These are phyloP conservation scores for Caenorhabditis sp. DNA, from an alignment of 2,888 invertebrate species.

Conservation along the genomic window DNA sequence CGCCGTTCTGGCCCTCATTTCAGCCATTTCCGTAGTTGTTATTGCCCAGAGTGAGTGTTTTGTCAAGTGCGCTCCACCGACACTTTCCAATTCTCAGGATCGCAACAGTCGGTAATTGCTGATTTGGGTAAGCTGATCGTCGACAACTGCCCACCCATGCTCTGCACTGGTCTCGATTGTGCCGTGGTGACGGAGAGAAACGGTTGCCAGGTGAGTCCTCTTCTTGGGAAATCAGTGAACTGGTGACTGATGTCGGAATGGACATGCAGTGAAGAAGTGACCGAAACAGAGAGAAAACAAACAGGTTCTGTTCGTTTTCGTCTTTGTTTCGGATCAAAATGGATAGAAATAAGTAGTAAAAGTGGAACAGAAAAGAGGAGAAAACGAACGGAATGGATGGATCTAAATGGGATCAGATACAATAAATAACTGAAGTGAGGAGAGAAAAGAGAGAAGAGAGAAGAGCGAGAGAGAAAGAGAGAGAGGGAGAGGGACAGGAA, in stretches of 20 bases:
- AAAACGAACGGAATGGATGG: constrained; percentile 4
- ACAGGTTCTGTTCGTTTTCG: constrained; percentile 9
- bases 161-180: constrained; percentile 83
- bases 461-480: not conserved
- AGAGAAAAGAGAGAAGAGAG: not conserved
- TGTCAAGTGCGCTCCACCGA: not conserved
- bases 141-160: constrained; percentile 83
- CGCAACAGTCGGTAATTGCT: constrained; percentile 77
- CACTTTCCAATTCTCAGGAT: constrained; percentile 60
- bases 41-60: constrained; percentile 55
- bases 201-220: constrained; percentile 81
- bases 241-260: not conserved
- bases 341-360: constrained; percentile 26
- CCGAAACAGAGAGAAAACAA: not conserved
- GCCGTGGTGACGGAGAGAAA: constrained; percentile 83
- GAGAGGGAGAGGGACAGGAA: no score
- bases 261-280: not conserved
- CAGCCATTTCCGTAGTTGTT: constrained; percentile 41
- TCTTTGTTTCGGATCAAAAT: constrained; percentile 1
- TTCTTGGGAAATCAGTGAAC: no score
- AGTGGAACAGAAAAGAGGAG: constrained; percentile 9
- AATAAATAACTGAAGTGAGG: not conserved
- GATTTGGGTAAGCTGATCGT: constrained; percentile 82
- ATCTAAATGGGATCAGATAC: no score
- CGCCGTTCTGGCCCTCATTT: constrained; percentile 41